phyloP scores from a whole-genome alignment of 2,797 vertebrate genomes.

The Lutjanus argentimaculatus region DNA sequence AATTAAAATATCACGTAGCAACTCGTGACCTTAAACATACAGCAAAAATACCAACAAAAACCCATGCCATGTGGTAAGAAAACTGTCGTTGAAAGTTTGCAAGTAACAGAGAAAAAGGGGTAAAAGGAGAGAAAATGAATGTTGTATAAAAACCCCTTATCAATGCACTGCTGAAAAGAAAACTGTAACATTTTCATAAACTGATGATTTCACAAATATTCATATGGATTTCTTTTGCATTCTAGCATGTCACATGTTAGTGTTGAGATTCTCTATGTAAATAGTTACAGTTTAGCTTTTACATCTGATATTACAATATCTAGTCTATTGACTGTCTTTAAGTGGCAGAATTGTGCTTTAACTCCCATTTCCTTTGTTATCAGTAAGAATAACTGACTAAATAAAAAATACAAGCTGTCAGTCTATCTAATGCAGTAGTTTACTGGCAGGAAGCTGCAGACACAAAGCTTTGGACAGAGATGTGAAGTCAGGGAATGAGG shows the following conservation, averaged over 20 bases:
- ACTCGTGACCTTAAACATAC: slow-evolving; percentile 98
- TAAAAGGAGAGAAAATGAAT: slow-evolving; percentile 80
- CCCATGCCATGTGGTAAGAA: slow-evolving; percentile 98
- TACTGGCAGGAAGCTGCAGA: slow-evolving; percentile 95
- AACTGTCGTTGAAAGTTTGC: slow-evolving; percentile 87
- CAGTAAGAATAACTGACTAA: slow-evolving; percentile 91
- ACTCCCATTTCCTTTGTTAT: slow-evolving; percentile 94
- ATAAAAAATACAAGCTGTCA: slow-evolving; percentile 92
- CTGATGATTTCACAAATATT: slow-evolving; percentile 95
- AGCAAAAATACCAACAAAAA: slow-evolving; percentile 95
- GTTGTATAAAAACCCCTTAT: slow-evolving; percentile 95
- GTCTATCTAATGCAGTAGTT: slow-evolving; percentile 95
- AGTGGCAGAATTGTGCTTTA: slow-evolving; percentile 99
- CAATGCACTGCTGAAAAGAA: slow-evolving; percentile 94
- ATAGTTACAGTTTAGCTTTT: slow-evolving; percentile 96
- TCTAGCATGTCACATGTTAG: slow-evolving; percentile 96
- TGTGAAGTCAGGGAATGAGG: slow-evolving; percentile 88
- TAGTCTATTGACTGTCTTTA: slow-evolving; percentile 91
- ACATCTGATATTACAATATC: slow-evolving; percentile 92
- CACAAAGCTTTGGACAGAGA: slow-evolving; percentile 91
- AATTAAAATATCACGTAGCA: slow-evolving; percentile 98
- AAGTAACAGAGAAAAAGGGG: slow-evolving; percentile 72
- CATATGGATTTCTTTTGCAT: slow-evolving; percentile 96
- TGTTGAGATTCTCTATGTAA: slow-evolving; percentile 92
- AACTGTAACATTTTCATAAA: slow-evolving; percentile 94